Conservation (phyloP, 2,113 vertebrate species). For the Cervus canadensis region DNA sequence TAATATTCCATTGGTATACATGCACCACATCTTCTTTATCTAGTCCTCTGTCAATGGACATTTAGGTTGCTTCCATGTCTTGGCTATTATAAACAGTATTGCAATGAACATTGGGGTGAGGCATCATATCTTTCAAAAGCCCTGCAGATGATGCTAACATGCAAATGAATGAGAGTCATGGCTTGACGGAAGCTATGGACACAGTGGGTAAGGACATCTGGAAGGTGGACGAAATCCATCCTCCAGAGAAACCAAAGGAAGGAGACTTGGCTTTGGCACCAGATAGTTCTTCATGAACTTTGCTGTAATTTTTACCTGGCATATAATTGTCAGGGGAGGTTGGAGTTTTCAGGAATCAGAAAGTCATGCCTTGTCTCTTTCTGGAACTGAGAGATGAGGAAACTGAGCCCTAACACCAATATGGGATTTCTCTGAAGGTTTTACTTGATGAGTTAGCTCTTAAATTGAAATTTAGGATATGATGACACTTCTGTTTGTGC, state of each 20-base stretch:
- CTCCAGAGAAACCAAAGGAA: background rate
- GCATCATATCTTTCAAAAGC: background rate
- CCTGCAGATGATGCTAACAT: background rate
- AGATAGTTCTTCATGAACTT: background rate
- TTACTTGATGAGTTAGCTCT: background rate
- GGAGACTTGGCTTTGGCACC: background rate
- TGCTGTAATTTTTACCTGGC: background rate
- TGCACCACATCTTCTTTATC: background rate
- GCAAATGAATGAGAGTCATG: background rate
- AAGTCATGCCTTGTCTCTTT: background rate
- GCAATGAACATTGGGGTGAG: background rate
- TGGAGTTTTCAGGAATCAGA: background rate
- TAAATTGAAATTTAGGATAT: background rate
- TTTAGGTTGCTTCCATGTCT: background rate
- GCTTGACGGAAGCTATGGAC: background rate
- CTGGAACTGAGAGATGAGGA: background rate
- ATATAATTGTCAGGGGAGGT: background rate
- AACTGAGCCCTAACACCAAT: background rate
- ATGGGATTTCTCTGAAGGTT: background rate
- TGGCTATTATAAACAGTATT: background rate
- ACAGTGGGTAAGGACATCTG: background rate
- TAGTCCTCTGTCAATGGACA: background rate
- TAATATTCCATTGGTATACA: background rate
- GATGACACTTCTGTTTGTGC: background rate
- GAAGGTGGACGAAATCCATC: background rate